These are phyloP conservation scores for Brachionus calyciflorus DNA, from an alignment of 1,140 invertebrate species.

Conservation along the genomic window DNA sequence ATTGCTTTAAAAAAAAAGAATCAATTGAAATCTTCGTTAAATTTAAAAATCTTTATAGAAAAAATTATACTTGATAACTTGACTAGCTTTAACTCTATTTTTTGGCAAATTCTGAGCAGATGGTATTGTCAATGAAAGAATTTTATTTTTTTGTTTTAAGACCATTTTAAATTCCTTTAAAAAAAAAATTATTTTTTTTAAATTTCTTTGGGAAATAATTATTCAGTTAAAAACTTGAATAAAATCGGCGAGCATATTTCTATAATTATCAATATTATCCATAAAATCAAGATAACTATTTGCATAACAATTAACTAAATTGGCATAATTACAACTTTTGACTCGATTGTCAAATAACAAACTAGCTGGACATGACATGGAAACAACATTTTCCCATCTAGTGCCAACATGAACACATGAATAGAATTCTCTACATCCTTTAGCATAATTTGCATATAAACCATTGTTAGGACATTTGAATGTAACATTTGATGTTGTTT, in stretches of 20 bases:
- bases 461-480: constrained; percentile 33
- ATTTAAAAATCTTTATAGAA: not conserved
- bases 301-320: not conserved
- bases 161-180: not conserved
- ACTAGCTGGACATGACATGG: constrained; percentile 20
- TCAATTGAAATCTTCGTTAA: not conserved
- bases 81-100: not conserved
- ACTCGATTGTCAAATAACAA: constrained; percentile 3
- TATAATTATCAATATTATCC: constrained; percentile 27
- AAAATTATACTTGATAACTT: not conserved
- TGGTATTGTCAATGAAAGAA: not conserved
- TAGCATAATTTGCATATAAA: constrained; percentile 20
- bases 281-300: not conserved
- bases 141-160: not conserved
- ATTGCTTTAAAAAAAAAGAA: not conserved
- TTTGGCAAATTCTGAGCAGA: constrained; percentile 2
- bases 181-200: not conserved
- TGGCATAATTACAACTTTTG: constrained; percentile 20
- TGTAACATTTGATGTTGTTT: constrained; percentile 26
- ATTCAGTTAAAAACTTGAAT: no score
- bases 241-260: not conserved
- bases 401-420: constrained; percentile 24
- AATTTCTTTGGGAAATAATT: not conserved
- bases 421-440: constrained; percentile 16
- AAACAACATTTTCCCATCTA: constrained; percentile 34